These are phyloP conservation scores for Folsomia candida DNA, from an alignment of 2,888 invertebrate genomes.

Conservation along the genomic window DNA sequence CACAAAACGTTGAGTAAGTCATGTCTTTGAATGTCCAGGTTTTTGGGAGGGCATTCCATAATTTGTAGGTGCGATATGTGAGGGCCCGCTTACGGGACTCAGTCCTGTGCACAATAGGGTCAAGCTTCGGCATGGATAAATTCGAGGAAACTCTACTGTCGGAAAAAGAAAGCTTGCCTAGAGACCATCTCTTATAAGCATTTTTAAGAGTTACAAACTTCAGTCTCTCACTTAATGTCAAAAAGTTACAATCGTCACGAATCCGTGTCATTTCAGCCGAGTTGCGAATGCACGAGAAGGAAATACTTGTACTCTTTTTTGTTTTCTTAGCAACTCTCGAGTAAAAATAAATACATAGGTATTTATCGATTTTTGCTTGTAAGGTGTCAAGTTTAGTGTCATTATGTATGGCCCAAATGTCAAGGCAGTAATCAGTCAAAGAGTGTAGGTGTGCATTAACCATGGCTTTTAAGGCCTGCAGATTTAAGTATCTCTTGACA, in stretches of 20 bases:
- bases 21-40: too few species aligned
- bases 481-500: slow-evolving; percentile 11
- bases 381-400: neutral
- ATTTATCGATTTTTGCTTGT: neutral
- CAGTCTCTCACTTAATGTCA: neutral
- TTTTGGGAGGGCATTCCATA: too few species aligned
- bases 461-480: slow-evolving; percentile 1
- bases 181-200: neutral
- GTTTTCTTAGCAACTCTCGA: neutral
- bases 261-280: neutral
- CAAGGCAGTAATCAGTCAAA: slow-evolving; percentile 20
- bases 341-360: neutral
- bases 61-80: too few species aligned
- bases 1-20: too few species aligned
- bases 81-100: too few species aligned
- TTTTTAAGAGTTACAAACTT: neutral
- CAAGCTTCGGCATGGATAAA: too few species aligned
- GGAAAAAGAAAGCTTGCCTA: too few species aligned
- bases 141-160: too few species aligned
- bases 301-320: neutral
- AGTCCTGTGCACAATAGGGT: too few species aligned
- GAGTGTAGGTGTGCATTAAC: slow-evolving; percentile 14
- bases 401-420: slow-evolving; percentile 15
- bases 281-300: neutral
- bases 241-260: neutral